Conservation (phyloP, 2,888 invertebrate species). For the Spilarctia lutea region DNA sequence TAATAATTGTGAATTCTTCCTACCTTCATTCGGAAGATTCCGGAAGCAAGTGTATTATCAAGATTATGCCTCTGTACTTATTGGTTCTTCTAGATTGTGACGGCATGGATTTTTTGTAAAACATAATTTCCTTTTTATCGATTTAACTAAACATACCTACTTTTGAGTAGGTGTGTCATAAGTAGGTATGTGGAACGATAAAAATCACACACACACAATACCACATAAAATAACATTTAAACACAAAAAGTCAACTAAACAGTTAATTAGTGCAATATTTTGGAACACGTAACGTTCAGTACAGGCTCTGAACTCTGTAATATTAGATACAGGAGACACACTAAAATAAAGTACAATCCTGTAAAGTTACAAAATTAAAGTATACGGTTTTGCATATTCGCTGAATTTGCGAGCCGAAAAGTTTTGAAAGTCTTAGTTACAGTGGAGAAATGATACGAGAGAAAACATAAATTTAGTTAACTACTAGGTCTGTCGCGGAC, state of each 20-base stretch:
- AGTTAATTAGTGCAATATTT: not conserved
- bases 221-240: not conserved
- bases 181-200: not conserved
- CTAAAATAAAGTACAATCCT: not conserved
- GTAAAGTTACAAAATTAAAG: not conserved
- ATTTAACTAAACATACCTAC: not conserved
- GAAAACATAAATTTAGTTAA: conserved; percentile 9
- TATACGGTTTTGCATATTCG: conserved; percentile 3
- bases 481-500: not conserved
- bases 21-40: no score
- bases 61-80: not conserved
- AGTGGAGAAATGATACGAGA: conserved; percentile 12
- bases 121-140: not conserved
- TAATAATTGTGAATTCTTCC: no score
- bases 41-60: not conserved
- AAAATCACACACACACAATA: not conserved
- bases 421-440: conserved; percentile 9
- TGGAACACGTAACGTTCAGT: not conserved
- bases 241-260: not conserved
- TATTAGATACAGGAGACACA: not conserved
- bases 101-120: no score
- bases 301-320: not conserved
- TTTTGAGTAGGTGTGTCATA: not conserved
- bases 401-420: conserved; percentile 10
- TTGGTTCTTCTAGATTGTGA: not conserved